A percentile compares a stretch with the other conserved stretches of the same genome.
Evolutionary conservation across 2,888 invertebrate species (phyloP).

Genomic region (Dichetophora obliterata): DNA sequence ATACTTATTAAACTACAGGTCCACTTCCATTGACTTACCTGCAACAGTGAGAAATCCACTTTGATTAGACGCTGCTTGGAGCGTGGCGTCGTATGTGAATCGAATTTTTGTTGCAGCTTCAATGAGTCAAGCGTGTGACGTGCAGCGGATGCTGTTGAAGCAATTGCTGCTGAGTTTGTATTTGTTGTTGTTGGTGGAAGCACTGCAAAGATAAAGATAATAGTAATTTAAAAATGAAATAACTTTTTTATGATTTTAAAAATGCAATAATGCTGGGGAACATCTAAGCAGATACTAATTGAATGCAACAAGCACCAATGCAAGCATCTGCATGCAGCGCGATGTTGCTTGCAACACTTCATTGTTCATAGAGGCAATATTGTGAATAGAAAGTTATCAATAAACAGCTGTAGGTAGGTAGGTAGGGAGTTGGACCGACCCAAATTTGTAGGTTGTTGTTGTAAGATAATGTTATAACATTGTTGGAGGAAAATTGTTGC

Average conservation of each 20-base stretch:
- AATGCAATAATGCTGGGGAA: no score
- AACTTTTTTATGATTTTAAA: neutral
- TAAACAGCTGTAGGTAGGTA: neutral
- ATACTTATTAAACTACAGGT: neutral
- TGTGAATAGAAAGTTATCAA: no score
- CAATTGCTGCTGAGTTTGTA: constrained; percentile 49
- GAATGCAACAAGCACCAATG: no score
- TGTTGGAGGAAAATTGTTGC: no score
- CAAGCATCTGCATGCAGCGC: no score
- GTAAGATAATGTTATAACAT: no score
- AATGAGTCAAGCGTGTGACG: constrained; percentile 53
- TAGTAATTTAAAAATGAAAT: neutral
- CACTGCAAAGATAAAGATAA: constrained; percentile 62
- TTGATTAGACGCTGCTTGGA: constrained; percentile 79
- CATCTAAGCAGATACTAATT: no score
- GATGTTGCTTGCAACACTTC: no score
- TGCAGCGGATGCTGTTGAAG: constrained; percentile 46
- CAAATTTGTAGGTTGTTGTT: no score
- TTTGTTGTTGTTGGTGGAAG: constrained; percentile 63
- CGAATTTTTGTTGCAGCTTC: constrained; percentile 60
- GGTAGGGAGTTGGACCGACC: neutral
- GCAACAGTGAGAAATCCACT: constrained; percentile 84
- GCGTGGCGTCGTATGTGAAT: constrained; percentile 69
- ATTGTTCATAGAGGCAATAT: no score
- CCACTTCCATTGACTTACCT: constrained; percentile 71